Conservation (phyloP, 2,888 invertebrate species). For the Hedychridium roseum region DNA sequence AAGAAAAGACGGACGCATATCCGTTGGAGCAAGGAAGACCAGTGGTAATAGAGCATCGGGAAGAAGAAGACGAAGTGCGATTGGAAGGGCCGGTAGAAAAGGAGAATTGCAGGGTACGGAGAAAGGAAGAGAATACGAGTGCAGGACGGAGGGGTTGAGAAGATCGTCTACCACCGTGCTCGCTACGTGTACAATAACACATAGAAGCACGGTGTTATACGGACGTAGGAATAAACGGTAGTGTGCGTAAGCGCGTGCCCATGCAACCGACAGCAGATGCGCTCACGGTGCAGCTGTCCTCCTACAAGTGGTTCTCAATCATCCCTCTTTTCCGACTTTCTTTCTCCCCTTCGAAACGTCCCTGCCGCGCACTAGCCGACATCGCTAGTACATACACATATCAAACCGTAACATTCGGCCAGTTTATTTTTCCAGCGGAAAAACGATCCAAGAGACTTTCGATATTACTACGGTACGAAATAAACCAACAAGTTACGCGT, state of each 20-base stretch:
- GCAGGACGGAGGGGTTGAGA: conserved; percentile 6
- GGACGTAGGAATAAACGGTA: conserved; percentile 46
- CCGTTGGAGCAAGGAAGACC: no score
- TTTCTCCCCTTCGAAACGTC: conserved; percentile 14
- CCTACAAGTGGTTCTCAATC: conserved; percentile 64
- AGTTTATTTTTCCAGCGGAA: no score
- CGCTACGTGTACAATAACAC: background rate
- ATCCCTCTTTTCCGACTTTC: conserved; percentile 44
- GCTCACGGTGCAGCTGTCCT: conserved; percentile 60
- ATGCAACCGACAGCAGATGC: conserved; percentile 62
- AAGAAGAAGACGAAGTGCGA: no score
- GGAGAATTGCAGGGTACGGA: conserved; percentile 30
- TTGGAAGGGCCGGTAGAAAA: no score
- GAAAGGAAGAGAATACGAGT: conserved; percentile 13
- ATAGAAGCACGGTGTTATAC: conserved; percentile 4
- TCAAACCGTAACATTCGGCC: no score
- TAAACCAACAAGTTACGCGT: no score
- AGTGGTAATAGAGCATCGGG: no score
- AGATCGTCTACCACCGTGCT: background rate
- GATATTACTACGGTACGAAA: no score
- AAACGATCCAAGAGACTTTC: no score
- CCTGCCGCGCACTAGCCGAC: no score
- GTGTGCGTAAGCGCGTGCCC: conserved; percentile 56
- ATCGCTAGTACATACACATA: no score
- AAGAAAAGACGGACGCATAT: no score